Percentiles rank a stretch among this genome's conserved stretches.
phyloP scores from a whole-genome alignment of 2,888 invertebrate species.

The Synanthedon formicaeformis region DNA sequence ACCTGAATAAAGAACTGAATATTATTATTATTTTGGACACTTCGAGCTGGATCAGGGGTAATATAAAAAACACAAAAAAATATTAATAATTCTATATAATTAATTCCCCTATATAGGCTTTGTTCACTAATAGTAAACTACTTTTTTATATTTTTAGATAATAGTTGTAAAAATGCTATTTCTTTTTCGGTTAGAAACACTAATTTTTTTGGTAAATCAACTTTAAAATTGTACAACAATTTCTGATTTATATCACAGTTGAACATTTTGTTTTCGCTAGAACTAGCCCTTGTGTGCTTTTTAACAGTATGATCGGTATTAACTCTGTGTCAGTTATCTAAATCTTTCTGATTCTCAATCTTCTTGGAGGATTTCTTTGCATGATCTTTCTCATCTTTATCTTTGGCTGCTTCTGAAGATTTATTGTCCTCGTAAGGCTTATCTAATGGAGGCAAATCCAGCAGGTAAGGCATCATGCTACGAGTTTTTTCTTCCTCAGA shows the following conservation, averaged over 20 bases:
- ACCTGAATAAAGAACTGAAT: no score
- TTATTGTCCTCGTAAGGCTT: conserved; percentile 10
- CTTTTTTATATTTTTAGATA: conserved; percentile 22
- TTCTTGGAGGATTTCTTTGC: conserved; percentile 16
- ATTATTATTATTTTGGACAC: no score
- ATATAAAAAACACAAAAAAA: no score
- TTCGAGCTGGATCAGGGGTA: no score
- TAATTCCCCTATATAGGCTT: background rate
- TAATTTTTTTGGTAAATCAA: conserved; percentile 21
- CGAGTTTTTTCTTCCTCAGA: conserved; percentile 56
- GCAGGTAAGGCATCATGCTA: conserved; percentile 61
- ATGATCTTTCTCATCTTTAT: conserved; percentile 10
- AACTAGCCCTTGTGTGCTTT: conserved; percentile 12
- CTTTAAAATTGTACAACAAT: conserved; percentile 32
- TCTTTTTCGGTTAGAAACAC: conserved; percentile 31
- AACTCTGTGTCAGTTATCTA: conserved; percentile 47
- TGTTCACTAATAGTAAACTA: conserved; percentile 8
- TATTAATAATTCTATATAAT: no score
- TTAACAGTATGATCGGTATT: conserved; percentile 1
- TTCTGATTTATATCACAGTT: conserved; percentile 39
- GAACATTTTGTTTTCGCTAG: conserved; percentile 19
- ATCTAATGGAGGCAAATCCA: conserved; percentile 49
- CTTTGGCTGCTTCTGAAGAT: conserved; percentile 16
- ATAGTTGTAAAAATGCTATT: conserved; percentile 27
- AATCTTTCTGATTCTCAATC: conserved; percentile 25